Conservation (phyloP, 2,888 invertebrate species). For the Pterostichus madidus region DNA sequence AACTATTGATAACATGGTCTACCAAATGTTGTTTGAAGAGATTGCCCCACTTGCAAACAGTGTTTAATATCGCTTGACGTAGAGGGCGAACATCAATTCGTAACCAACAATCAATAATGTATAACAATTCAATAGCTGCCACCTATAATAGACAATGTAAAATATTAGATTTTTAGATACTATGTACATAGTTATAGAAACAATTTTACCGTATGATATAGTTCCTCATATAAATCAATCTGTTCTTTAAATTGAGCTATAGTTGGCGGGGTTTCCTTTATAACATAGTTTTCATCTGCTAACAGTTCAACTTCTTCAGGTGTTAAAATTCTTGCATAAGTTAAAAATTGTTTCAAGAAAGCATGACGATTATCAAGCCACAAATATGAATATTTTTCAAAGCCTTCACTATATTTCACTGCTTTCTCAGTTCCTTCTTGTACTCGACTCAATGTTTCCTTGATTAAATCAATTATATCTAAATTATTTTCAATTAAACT, state of each 20-base stretch:
- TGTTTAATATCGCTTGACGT: constrained; percentile 89
- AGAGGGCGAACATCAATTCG: constrained; percentile 88
- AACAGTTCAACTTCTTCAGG: constrained; percentile 85
- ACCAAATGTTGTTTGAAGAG: constrained; percentile 92
- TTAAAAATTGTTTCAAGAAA: constrained; percentile 87
- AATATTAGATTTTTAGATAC: constrained; percentile 1
- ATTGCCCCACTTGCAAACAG: constrained; percentile 92
- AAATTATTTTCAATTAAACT: constrained; percentile 72
- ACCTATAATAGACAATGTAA: constrained; percentile 77
- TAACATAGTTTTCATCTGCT: constrained; percentile 71
- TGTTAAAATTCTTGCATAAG: constrained; percentile 86
- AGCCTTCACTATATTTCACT: constrained; percentile 77
- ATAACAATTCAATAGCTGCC: constrained; percentile 82
- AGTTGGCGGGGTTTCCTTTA: constrained; percentile 82
- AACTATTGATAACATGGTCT: constrained; percentile 87
- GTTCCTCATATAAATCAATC: constrained; percentile 89
- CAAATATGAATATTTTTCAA: constrained; percentile 85
- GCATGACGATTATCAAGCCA: constrained; percentile 90
- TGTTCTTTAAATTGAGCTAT: constrained; percentile 88
- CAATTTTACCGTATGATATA: constrained; percentile 80
- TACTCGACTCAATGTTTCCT: constrained; percentile 78
- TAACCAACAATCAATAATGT: constrained; percentile 89
- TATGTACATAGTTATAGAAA: background rate
- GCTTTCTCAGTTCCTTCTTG: constrained; percentile 75
- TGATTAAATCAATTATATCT: constrained; percentile 81